phyloP scores from a whole-genome alignment of 2,797 vertebrate species.

The Fratercula arctica region DNA sequence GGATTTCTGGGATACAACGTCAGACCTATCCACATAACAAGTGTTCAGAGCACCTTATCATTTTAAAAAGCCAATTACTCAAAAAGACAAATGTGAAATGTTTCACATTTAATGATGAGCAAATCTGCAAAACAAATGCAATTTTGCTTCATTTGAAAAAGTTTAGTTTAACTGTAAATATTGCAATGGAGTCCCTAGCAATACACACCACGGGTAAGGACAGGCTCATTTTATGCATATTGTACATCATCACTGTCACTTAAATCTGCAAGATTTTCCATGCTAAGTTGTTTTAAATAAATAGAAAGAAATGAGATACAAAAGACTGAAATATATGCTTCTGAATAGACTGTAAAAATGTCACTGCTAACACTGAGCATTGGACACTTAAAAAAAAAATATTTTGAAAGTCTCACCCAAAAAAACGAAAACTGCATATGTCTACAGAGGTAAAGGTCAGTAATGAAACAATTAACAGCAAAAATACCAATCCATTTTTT shows the following conservation, averaged over 20 bases:
- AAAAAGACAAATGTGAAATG: constrained; percentile 89
- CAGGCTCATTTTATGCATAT: constrained; percentile 83
- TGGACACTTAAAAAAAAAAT: constrained; percentile 82
- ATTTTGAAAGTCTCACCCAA: constrained; percentile 87
- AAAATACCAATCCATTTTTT: constrained; percentile 85
- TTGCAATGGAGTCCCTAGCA: constrained; percentile 84
- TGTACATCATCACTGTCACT: constrained; percentile 86
- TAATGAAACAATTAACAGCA: constrained; percentile 85
- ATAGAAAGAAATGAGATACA: constrained; percentile 85
- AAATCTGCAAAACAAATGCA: constrained; percentile 87
- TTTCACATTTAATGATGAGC: constrained; percentile 87
- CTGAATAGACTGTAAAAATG: constrained; percentile 83
- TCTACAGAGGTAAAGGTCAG: constrained; percentile 85
- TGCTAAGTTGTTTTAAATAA: constrained; percentile 82
- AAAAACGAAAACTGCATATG: constrained; percentile 85
- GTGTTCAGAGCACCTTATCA: constrained; percentile 89
- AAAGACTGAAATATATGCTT: constrained; percentile 83
- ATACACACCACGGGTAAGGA: constrained; percentile 79
- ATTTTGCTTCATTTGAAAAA: constrained; percentile 83
- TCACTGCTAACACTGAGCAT: constrained; percentile 83
- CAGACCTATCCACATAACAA: constrained; percentile 89
- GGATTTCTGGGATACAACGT: constrained; percentile 89
- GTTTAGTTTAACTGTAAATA: constrained; percentile 87
- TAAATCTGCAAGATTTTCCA: constrained; percentile 83
- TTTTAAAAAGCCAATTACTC: constrained; percentile 89